phyloP scores from a whole-genome alignment of 2,797 vertebrate genomes.

The Pristis pectinata region DNA sequence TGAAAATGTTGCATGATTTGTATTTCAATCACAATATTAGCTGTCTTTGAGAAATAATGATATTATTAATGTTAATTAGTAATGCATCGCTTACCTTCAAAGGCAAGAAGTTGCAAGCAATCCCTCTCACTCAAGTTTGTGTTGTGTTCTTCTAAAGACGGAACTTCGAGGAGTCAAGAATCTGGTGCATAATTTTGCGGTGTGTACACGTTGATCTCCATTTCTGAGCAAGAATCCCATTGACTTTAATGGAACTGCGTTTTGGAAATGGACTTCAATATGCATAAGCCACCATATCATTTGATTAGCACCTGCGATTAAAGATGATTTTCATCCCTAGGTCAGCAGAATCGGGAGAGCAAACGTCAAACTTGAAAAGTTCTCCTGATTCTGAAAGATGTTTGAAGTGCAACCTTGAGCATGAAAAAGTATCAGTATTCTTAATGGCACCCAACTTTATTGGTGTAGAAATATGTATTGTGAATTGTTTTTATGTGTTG shows the following conservation, averaged over 20 bases:
- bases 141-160: background rate
- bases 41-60: background rate
- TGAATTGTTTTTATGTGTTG: background rate
- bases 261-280: too few relatives aligned
- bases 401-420: background rate
- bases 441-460: background rate
- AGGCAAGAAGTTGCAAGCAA: background rate
- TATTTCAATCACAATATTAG: background rate
- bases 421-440: background rate
- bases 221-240: too few relatives aligned
- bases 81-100: too few relatives aligned
- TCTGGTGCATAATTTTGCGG: too few relatives aligned
- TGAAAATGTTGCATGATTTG: background rate
- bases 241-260: too few relatives aligned
- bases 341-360: background rate
- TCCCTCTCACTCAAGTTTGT: background rate
- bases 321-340: too few relatives aligned
- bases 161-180: background rate
- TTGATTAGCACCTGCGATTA: too few relatives aligned
- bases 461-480: background rate
- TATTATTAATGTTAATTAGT: background rate
- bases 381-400: background rate
- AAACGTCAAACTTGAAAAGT: background rate
- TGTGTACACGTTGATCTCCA: too few relatives aligned
- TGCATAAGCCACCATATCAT: too few relatives aligned